These are phyloP conservation scores for Melitaea cinxia DNA, from an alignment of 1,140 invertebrate species.

Conservation along the genomic window DNA sequence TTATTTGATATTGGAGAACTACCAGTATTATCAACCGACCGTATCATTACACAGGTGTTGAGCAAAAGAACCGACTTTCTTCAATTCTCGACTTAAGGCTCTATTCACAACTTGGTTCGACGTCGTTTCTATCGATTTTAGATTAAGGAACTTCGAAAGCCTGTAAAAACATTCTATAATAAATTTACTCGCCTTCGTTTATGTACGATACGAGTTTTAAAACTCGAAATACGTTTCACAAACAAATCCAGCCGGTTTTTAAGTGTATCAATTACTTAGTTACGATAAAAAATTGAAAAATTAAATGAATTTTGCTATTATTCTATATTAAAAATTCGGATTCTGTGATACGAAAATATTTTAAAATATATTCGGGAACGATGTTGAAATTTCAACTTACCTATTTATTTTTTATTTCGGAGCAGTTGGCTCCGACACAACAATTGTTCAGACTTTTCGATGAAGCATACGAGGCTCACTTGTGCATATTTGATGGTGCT, in stretches of 20 bases:
- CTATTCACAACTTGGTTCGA: constrained; percentile 72
- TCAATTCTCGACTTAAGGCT: constrained; percentile 69
- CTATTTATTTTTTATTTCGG: constrained; percentile 51
- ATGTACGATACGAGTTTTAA: constrained; percentile 29
- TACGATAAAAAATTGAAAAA: constrained; percentile 3
- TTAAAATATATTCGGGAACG: not conserved
- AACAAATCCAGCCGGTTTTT: not conserved
- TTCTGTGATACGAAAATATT: not conserved
- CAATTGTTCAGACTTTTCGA: constrained; percentile 50
- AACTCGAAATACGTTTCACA: not conserved
- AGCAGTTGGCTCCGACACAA: constrained; percentile 50
- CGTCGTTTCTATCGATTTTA: constrained; percentile 78
- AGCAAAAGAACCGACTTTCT: constrained; percentile 68
- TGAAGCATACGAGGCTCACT: constrained; percentile 47
- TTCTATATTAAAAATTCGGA: constrained; percentile 25
- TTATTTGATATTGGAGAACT: constrained; percentile 50
- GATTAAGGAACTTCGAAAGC: constrained; percentile 75
- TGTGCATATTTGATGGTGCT: constrained; percentile 50
- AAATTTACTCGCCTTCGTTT: constrained; percentile 59
- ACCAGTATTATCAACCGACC: constrained; percentile 61
- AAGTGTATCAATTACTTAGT: constrained; percentile 3
- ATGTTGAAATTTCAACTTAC: constrained; percentile 40
- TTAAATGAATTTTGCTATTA: constrained; percentile 10
- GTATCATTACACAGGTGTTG: constrained; percentile 73
- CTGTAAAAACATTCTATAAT: constrained; percentile 75